Evolutionary conservation across 2,113 vertebrate species (phyloP).

Genomic region (Urocynchramus pylzowi): DNA sequence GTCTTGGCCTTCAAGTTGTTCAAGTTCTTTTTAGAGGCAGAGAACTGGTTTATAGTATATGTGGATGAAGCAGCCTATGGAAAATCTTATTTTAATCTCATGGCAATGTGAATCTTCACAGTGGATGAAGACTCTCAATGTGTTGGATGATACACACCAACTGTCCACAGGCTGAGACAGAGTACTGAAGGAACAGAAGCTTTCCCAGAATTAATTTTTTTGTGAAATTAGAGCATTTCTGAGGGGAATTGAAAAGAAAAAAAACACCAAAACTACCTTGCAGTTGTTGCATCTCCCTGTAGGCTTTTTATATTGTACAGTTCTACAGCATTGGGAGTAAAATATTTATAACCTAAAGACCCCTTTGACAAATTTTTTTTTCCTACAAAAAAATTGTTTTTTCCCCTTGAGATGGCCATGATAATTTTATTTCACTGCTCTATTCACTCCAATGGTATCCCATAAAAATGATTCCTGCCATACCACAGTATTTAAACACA

Average conservation of each 20-base stretch:
- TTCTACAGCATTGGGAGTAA: background rate
- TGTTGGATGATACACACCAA: background rate
- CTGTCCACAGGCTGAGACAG: background rate
- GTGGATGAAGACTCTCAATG: background rate
- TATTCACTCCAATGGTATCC: background rate
- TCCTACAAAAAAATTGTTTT: accelerated
- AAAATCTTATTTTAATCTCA: background rate
- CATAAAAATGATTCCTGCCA: background rate
- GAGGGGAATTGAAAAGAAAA: background rate
- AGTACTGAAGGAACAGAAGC: background rate
- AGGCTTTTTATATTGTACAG: background rate
- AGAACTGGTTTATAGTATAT: background rate
- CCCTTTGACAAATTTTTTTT: background rate
- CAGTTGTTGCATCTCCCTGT: background rate
- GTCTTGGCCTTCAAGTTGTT: background rate
- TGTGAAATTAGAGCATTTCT: background rate
- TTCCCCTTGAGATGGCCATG: background rate
- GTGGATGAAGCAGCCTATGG: background rate
- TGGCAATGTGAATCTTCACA: background rate
- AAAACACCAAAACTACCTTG: background rate
- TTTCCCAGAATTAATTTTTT: background rate
- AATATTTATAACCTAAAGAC: background rate
- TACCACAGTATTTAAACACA: background rate
- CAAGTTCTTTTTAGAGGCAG: background rate
- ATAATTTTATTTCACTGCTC: background rate